Conservation (phyloP, 2,888 invertebrate genomes). For the Drymonia ruficornis region DNA sequence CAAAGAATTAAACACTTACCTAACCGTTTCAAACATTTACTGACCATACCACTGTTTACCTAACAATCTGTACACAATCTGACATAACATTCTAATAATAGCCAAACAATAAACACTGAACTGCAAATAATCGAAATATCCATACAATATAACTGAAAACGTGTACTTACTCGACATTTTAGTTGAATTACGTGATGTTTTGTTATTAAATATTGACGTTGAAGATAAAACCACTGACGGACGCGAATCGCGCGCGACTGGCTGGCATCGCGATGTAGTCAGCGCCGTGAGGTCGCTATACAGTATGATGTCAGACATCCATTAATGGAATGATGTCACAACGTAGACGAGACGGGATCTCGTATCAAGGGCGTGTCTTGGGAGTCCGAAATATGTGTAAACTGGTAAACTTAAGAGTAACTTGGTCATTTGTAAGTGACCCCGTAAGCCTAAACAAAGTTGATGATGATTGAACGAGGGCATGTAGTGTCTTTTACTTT, state of each 20-base stretch:
- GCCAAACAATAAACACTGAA: neutral
- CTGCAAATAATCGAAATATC: neutral
- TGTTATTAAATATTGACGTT: neutral
- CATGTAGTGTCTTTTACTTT: too few relatives aligned
- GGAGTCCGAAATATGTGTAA: neutral
- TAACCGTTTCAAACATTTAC: conserved; percentile 2
- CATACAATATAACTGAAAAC: neutral
- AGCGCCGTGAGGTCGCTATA: neutral
- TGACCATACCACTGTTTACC: neutral
- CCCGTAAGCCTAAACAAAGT: too few relatives aligned
- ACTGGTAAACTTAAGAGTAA: neutral
- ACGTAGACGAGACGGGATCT: conserved; percentile 1
- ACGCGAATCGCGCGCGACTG: conserved; percentile 6
- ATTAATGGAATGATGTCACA: conserved; percentile 6
- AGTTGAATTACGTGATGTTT: neutral
- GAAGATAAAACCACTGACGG: neutral
- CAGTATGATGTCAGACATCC: conserved; percentile 5
- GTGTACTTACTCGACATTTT: conserved; percentile 6
- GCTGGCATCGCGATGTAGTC: neutral
- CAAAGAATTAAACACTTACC: neutral
- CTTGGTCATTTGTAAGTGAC: too few relatives aligned
- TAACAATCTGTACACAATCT: neutral
- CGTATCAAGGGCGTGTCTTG: conserved; percentile 5
- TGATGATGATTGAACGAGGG: too few relatives aligned
- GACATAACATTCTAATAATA: conserved; percentile 2